Conservation (phyloP, 1,140 invertebrate species). For the Halictus rubicundus region DNA sequence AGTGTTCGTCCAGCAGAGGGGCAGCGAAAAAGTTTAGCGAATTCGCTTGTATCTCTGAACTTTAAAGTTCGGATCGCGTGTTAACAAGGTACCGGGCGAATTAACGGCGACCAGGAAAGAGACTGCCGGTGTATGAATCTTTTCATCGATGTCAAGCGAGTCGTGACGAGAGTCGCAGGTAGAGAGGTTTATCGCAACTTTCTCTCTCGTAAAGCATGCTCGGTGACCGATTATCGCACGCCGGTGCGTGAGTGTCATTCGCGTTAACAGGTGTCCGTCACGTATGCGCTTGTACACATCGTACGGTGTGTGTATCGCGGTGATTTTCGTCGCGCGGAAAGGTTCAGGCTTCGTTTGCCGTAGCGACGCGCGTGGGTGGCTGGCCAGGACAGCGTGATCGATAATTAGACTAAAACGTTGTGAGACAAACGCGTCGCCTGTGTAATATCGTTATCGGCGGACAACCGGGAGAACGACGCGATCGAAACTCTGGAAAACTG, state of each 20-base stretch:
- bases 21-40: too few relatives aligned
- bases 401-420: background rate
- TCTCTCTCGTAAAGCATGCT: background rate
- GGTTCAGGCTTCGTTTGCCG: background rate
- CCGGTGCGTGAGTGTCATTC: background rate
- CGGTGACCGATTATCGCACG: conserved; percentile 17
- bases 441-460: background rate
- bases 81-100: too few relatives aligned
- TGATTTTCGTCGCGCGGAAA: background rate
- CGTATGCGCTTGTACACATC: background rate
- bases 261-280: conserved; percentile 27
- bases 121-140: too few relatives aligned
- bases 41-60: too few relatives aligned
- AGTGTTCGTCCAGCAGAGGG: too few relatives aligned
- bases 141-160: background rate
- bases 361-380: background rate
- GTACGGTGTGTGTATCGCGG: background rate
- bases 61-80: too few relatives aligned
- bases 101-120: too few relatives aligned
- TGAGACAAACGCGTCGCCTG: background rate
- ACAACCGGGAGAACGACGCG: background rate
- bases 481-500: background rate
- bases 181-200: conserved; percentile 10
- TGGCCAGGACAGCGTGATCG: background rate
- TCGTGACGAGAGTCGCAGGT: background rate